These are phyloP conservation scores for Scaptomyza caliginosa DNA, from an alignment of 2,888 invertebrate species.

Conservation along the genomic window DNA sequence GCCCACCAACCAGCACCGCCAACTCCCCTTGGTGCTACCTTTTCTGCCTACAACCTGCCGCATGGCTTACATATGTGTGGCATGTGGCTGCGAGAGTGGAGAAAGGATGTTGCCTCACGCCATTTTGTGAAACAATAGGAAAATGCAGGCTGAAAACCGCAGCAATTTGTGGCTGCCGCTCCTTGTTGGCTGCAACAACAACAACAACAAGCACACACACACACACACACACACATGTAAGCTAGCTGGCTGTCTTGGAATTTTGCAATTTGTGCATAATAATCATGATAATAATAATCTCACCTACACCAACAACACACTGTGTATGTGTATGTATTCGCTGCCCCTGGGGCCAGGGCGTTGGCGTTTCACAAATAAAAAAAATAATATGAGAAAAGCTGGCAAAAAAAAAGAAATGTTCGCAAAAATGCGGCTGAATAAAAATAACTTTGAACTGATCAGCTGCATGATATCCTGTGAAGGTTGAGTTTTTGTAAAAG, in stretches of 20 bases:
- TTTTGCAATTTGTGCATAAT: conserved; percentile 81
- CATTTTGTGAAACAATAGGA: conserved; percentile 74
- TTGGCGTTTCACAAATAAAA: conserved; percentile 57
- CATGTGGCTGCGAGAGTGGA: neutral
- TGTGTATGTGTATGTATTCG: neutral
- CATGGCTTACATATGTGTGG: conserved; percentile 1
- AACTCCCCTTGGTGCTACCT: neutral
- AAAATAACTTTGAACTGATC: conserved; percentile 14
- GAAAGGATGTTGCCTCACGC: conserved; percentile 45
- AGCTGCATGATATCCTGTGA: conserved; percentile 17
- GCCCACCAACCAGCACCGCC: conserved; percentile 22
- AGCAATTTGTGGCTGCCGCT: conserved; percentile 72
- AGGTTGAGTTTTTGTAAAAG: no score
- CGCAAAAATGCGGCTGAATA: conserved; percentile 57
- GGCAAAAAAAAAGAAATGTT: conserved; percentile 19
- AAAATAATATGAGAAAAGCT: conserved; percentile 8
- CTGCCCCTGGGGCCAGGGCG: conserved; percentile 70
- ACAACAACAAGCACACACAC: conserved; percentile 7
- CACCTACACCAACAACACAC: conserved; percentile 39
- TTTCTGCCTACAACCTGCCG: neutral
- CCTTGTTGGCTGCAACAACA: conserved; percentile 39
- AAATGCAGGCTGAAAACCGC: conserved; percentile 73
- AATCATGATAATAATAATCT: conserved; percentile 77
- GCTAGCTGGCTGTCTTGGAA: conserved; percentile 58
- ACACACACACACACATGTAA: conserved; percentile 3